phyloP scores from a whole-genome alignment of 2,113 vertebrate species.

The Lampris megalopsis region DNA sequence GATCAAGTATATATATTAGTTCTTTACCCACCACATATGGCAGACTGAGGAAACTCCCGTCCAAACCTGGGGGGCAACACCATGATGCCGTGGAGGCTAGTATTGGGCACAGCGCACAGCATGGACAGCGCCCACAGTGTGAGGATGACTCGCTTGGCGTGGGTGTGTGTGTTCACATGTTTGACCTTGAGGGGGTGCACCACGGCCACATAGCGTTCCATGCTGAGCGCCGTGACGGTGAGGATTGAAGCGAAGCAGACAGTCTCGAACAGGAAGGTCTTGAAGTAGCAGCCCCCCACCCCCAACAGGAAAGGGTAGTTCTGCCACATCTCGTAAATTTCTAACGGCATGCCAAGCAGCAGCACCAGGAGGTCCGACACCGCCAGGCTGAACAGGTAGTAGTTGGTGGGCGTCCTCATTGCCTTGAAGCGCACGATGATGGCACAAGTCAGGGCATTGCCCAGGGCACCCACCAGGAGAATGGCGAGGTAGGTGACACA shows the following conservation, averaged over 20 bases:
- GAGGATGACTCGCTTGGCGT: slow-evolving; percentile 76
- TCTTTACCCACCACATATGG: slow-evolving; percentile 66
- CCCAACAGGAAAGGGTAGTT: slow-evolving; percentile 82
- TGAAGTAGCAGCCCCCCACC: slow-evolving; percentile 79
- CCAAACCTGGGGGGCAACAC: slow-evolving; percentile 59
- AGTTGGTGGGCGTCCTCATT: slow-evolving; percentile 82
- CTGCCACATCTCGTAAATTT: slow-evolving; percentile 80
- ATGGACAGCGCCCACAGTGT: slow-evolving; percentile 76
- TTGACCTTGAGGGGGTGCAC: slow-evolving; percentile 80
- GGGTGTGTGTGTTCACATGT: slow-evolving; percentile 67
- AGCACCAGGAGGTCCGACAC: slow-evolving; percentile 81
- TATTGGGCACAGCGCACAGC: slow-evolving; percentile 80
- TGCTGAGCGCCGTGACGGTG: slow-evolving; percentile 79
- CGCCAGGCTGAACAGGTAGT: slow-evolving; percentile 82
- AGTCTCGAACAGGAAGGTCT: slow-evolving; percentile 80
- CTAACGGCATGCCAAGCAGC: slow-evolving; percentile 79
- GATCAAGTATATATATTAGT: not conserved
- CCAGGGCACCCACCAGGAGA: slow-evolving; percentile 76
- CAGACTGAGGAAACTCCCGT: slow-evolving; percentile 70
- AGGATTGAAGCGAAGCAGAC: slow-evolving; percentile 83
- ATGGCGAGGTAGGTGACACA: slow-evolving; percentile 75
- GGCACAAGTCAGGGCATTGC: slow-evolving; percentile 78
- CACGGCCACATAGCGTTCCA: slow-evolving; percentile 80
- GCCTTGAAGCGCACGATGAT: slow-evolving; percentile 74
- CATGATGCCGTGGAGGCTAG: slow-evolving; percentile 74